Evolutionary conservation across 2,797 vertebrate species (phyloP), one percentile per base, ranked within the genome.

Genomic region (Sylvia borin): DNA sequence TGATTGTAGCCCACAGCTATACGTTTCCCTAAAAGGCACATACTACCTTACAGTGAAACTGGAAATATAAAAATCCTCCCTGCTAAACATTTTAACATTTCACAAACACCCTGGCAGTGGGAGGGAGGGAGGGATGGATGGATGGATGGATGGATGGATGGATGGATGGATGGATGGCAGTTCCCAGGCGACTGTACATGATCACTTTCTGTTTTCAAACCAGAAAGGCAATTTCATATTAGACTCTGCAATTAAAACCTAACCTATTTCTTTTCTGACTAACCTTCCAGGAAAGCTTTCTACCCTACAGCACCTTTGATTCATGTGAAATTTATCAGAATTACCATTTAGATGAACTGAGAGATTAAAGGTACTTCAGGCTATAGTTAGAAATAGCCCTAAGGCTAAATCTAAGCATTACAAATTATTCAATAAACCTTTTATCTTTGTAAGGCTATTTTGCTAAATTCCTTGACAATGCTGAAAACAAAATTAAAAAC

Each of bases 401-500:
- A 62, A 86, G 31, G 34, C 32, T 91, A 81, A 86, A 91, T 20
- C 24, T 22, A 47, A 74, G 24, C 21, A 64, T 62, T 57, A 64
- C 36, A 81, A 62, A 74, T 67, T 43, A 66, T 57, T 85, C 67
- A 70, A 45, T 38, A 55, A 81, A 88, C 19, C 18, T 72, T 47
- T 42, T 48, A 8, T 43, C 27, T 77, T 51, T 47, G 6, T 40
- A 91, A 83, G 36, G 66, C 57, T 79, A 58, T 40, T 80, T 58
- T 87, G 32, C 66, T 61, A 38, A 60, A 20, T 60, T 92, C 57
- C 71, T 80, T 92, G 25, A 65, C 83, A 88, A 91, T 32, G 45
- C 19, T 67, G 32, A 67, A 91, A 76, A 62, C 4, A 22, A 73
- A 68, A 47, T 25, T 12, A 62, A 54, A 2, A 66, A 16, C 0